Conservation (phyloP, 1,140 invertebrate genomes). For the Dreissena rostriformis region DNA sequence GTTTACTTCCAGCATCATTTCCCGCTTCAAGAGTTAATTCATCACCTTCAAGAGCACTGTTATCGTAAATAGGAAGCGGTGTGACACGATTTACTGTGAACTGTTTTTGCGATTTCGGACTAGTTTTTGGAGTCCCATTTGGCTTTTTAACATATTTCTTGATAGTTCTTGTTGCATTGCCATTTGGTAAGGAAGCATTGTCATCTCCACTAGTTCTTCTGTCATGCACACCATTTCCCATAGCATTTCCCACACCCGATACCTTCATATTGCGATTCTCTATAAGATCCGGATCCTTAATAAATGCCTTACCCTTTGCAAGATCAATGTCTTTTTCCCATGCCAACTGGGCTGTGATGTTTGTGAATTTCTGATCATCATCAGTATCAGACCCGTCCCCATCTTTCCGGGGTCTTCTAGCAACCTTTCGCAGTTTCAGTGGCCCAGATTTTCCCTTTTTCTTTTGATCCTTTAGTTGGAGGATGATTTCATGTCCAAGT, state of each 20-base stretch:
- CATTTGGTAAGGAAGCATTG: conserved; percentile 51
- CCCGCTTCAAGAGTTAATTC: conserved; percentile 8
- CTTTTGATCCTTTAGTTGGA: conserved; percentile 66
- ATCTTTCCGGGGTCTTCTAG: conserved; percentile 48
- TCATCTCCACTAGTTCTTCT: conserved; percentile 11
- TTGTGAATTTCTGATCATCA: conserved; percentile 59
- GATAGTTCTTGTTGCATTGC: conserved; percentile 52
- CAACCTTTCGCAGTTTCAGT: conserved; percentile 55
- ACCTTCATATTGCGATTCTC: conserved; percentile 51
- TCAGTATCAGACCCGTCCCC: conserved; percentile 53
- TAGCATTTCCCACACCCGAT: not conserved
- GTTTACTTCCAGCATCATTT: conserved; percentile 3
- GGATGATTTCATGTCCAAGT: conserved; percentile 71
- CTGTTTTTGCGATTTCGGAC: conserved; percentile 59
- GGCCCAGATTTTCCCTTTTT: conserved; percentile 60
- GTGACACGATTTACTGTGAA: conserved; percentile 51
- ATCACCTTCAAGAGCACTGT: conserved; percentile 20
- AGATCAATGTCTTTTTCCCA: conserved; percentile 79
- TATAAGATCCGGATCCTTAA: conserved; percentile 59
- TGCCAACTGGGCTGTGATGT: conserved; percentile 75
- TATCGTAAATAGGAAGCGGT: conserved; percentile 15
- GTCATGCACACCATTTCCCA: conserved; percentile 2
- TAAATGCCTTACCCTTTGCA: conserved; percentile 68
- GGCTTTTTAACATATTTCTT: conserved; percentile 67
- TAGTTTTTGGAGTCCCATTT: conserved; percentile 63